Evolutionary conservation across 2,888 invertebrate genomes (phyloP).

Genomic region (Coenonympha glycerion): DNA sequence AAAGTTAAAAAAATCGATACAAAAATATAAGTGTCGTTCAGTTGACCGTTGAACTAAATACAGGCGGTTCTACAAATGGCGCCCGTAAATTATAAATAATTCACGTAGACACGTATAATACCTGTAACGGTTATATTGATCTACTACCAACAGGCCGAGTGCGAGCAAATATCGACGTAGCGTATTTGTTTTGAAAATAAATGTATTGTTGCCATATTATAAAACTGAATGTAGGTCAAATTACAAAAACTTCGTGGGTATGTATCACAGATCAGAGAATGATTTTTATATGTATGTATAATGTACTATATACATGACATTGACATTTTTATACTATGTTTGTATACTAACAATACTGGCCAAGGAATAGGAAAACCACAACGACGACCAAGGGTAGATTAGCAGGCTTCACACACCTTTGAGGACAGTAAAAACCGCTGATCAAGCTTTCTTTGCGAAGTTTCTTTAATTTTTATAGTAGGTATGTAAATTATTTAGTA

Average conservation of each 20-base stretch:
- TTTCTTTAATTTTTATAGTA: too few relatives aligned
- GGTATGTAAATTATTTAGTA: too few relatives aligned
- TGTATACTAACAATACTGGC: too few relatives aligned
- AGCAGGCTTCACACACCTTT: too few relatives aligned
- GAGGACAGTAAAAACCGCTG: too few relatives aligned
- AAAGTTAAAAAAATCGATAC: too few relatives aligned
- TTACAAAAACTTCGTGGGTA: background rate
- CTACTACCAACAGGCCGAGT: conserved; percentile 10
- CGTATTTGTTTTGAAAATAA: conserved; percentile 3
- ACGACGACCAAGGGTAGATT: too few relatives aligned
- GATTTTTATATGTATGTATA: too few relatives aligned
- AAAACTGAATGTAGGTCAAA: background rate
- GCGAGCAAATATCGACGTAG: conserved; percentile 3
- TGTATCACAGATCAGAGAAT: background rate
- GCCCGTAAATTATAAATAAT: conserved; percentile 25
- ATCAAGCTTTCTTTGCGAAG: too few relatives aligned
- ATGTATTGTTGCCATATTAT: background rate
- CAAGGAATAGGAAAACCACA: too few relatives aligned
- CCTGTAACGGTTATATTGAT: conserved; percentile 21
- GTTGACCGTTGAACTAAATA: conserved; percentile 24
- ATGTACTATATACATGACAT: too few relatives aligned
- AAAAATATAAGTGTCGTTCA: conserved; percentile 6
- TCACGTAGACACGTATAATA: conserved; percentile 25
- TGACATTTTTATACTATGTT: too few relatives aligned
- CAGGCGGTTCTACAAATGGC: conserved; percentile 20